Base-by-base conservation (phyloP, 1,140 invertebrate genomes). In the Saccostrea echinata region DNA sequence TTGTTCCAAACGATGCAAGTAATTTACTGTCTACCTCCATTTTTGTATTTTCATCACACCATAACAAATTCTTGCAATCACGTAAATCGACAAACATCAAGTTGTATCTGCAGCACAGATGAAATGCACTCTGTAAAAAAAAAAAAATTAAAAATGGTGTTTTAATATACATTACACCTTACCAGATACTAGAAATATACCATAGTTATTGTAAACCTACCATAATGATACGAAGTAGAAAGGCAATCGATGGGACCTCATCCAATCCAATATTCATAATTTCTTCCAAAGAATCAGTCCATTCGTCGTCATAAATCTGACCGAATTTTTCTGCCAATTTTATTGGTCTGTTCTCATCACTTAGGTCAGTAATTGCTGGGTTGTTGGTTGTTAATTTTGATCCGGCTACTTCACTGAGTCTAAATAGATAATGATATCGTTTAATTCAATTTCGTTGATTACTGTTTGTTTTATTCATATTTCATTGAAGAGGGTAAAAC, bases 261-360 rank as follows among this genome's bases (percentile, higher is more conserved):
- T 61, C 55, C 13, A 61, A 21, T 13, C 55, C 55, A 3, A 21
- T 61, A n/a, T 21, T 61, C n/a, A 61, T 3, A 4, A 61, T 61
- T 61, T 61, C 55, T 61, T 61, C 55, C 2, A 61, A 18, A 35
- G 68, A 76, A 76, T 76, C 68, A 12, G 68, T 76, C 68, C 68
- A 76, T 13, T 27, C 68, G 8, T 76, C 68, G 27, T 76, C 68
- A 76, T 76, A 76, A 0, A 76, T 12, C 2, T 76, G 68, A 33
- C 68, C 27, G 11, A 76, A 76, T 76, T 76, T 76, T 76, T 76
- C 68, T 13, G 68, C 27, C 27, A 76, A 18, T 76, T 76, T 76
- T 11, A 33, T 33, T 4, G 68, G 68, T 33, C 68, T 27, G 27
- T 76, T 76, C 3, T 76, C 68, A 27, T 76, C 68, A 76, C 68